Base-by-base conservation (phyloP, 2,797 vertebrate species). In the Streptopelia turtur region DNA sequence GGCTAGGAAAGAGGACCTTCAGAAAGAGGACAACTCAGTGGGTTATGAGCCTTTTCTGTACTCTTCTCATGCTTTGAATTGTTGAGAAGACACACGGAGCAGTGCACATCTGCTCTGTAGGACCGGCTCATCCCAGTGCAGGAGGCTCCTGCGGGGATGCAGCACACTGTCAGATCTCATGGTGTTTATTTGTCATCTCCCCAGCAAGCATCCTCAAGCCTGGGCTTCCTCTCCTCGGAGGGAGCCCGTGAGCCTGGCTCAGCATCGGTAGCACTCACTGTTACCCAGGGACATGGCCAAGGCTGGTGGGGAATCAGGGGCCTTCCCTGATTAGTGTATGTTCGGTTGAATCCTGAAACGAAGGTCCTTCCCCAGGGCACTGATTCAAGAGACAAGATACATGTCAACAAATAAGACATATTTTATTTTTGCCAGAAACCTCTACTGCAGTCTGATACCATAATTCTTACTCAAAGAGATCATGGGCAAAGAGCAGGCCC, bases 271-370 rank as follows among this genome's bases (percentile, higher is more conserved):
- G 60, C 4, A 3, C 81, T 96, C 1, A 0, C 60, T 66, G 80
- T 77, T 95, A 95, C 95, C 68, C 92, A 87, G 71, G 86, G 92
- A 95, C 94, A 93, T 47, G 89, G 92, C 92, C 93, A 92, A 94
- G 93, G 95, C 96, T 97, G 96, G 96, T 97, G 96, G 94, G 86
- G 96, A 96, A 96, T 95, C 92, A 95, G 68, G 75, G 92, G 92
- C 93, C 92, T 92, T 90, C 92, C 94, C 86, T 74, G 93, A 96
- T 96, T 92, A 97, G 68, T 60, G 56, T 45, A 74, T 92, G 94
- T 97, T 79, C 8, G 7, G 89, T 57, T 93, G 89, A 93, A 90
- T 90, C 81, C 71, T 85, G 89, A 92, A 94, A 93, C 33, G 74
- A 80, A 95, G 92, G 94, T 95, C 92, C 64, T 93, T 94, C 64